Conservation (phyloP, 2,888 invertebrate species). For the Drosophila yooni region DNA sequence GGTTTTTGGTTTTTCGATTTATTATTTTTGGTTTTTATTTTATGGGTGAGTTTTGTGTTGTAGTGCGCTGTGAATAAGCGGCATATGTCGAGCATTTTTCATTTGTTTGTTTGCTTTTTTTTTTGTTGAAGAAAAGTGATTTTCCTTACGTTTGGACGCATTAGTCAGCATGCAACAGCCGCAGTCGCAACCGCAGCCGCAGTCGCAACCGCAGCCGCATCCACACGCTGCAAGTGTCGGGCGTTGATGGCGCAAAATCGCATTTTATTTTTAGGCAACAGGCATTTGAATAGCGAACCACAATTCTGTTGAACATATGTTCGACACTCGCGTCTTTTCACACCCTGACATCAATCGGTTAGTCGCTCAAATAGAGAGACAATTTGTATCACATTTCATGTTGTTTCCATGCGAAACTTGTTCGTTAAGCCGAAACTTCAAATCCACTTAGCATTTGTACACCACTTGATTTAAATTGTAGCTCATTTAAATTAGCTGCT, state of each 20-base stretch:
- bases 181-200: slow-evolving; percentile 33
- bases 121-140: slow-evolving; percentile 37
- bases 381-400: not conserved
- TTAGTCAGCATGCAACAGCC: slow-evolving; percentile 68
- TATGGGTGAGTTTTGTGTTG: slow-evolving; percentile 17
- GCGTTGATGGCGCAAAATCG: slow-evolving; percentile 42
- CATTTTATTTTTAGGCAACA: slow-evolving; percentile 46
- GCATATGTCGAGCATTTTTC: slow-evolving; percentile 67
- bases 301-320: slow-evolving; percentile 34
- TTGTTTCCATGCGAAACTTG: not conserved
- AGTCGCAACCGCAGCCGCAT: slow-evolving; percentile 34
- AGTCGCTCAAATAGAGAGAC: not conserved
- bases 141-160: slow-evolving; percentile 62
- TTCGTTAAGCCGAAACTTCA: not conserved
- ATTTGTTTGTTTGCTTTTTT: slow-evolving; percentile 32
- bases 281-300: slow-evolving; percentile 22
- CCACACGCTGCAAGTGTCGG: slow-evolving; percentile 45
- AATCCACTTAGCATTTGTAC: not conserved
- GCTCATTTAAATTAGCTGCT: not conserved
- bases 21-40: slow-evolving; percentile 30
- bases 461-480: not conserved
- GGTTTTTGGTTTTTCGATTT: slow-evolving; percentile 20
- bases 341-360: slow-evolving; percentile 1
- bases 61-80: slow-evolving; percentile 39
- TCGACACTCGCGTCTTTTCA: slow-evolving; percentile 10